Evolutionary conservation across 1,140 invertebrate genomes (phyloP), one percentile per base, ranked within the genome.

Genomic region (Periplaneta americana): DNA sequence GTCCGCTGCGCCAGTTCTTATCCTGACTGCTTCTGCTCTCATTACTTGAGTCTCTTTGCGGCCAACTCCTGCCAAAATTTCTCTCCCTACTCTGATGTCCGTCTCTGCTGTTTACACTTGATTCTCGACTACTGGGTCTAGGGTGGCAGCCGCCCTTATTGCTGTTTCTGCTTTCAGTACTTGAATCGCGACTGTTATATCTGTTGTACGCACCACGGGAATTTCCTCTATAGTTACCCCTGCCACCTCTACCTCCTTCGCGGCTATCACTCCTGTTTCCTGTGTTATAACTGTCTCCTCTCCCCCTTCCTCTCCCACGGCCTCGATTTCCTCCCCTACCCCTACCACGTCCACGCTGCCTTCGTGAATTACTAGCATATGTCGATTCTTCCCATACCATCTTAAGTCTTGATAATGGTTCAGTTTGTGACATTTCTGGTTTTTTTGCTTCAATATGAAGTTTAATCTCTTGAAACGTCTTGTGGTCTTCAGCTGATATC

Each of bases 61-160:
- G n/a, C 34, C 31, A 36, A 32, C 28, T 34, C 6, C 77, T 37
- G 22, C 22, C n/a, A 78, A 18, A 22, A 34, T 77, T 22, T 77
- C 77, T 78, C 28, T 78, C 77, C 18, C 34, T 39, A 48, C 77
- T 78, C 15, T 78, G 22, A 78, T 34, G 77, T 78, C 77, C n/a
- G 1, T 78, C 36, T 28, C 39, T 37, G 34, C 39, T 78, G 4
- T 78, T 13, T 34, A 28, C 13, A 34, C 33, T 31, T 36, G n/a
- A 78, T 22, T 76, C 34, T 28, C 75, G 33, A 76, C 34, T 36
- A 22, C 33, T 32, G 33, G 0, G n/a, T 76, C 35, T 39, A 28
- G 6, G 9, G 13, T 32, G n/a, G 9, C 36, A 13, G 9, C 77
- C 32, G 34, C 77, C 32, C 10, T 34, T 36, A 15, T 78, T 32